These are phyloP conservation scores for Phycodurus eques DNA, from an alignment of 2,113 vertebrate genomes.

Conservation along the genomic window DNA sequence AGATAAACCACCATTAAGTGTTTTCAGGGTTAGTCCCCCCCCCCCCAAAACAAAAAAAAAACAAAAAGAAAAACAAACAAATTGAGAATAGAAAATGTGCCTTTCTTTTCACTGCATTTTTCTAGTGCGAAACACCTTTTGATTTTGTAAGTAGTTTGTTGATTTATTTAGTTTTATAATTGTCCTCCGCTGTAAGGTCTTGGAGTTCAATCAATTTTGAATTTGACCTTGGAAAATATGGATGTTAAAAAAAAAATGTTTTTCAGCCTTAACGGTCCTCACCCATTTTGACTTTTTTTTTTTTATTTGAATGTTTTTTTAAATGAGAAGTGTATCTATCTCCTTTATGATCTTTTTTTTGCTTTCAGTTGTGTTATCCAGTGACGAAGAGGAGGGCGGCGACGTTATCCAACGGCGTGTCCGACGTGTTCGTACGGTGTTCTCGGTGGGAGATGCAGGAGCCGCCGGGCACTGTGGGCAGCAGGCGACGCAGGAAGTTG, in stretches of 20 bases:
- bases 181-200: background rate
- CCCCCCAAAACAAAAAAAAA: too few relatives aligned
- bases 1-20: too few relatives aligned
- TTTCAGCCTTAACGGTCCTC: background rate
- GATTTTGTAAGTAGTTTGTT: too few relatives aligned
- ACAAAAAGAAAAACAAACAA: too few relatives aligned
- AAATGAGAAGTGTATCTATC: too few relatives aligned
- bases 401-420: background rate
- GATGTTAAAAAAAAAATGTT: background rate
- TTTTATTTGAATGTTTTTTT: too few relatives aligned
- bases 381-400: slow-evolving; percentile 64
- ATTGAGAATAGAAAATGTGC: too few relatives aligned
- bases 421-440: background rate
- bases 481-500: background rate
- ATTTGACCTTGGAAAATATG: background rate
- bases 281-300: background rate
- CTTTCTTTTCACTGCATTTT: too few relatives aligned
- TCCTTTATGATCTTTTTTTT: background rate
- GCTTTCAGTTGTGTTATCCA: slow-evolving; percentile 74
- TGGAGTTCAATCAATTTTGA: background rate
- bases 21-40: too few relatives aligned
- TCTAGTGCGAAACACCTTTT: too few relatives aligned
- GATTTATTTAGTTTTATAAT: background rate
- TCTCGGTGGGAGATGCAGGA: slow-evolving; percentile 7
- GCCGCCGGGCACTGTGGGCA: background rate